Conservation (phyloP, 2,888 invertebrate species). For the Nezara viridula region DNA sequence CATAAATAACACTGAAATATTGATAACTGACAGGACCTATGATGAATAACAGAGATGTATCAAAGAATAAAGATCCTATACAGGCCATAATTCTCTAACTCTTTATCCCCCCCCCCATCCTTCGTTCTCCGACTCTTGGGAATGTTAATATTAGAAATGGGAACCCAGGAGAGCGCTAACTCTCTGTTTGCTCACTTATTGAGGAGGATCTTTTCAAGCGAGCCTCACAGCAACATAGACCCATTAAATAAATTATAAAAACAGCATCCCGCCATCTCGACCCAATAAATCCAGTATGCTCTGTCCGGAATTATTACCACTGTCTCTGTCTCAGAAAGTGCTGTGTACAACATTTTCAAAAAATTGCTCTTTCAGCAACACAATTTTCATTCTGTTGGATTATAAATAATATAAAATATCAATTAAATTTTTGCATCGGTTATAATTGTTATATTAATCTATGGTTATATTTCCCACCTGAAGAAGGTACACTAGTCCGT, state of each 20-base stretch:
- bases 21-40: neutral
- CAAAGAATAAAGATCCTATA: neutral
- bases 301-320: neutral
- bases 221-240: neutral
- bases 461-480: too few species aligned
- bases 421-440: too few species aligned
- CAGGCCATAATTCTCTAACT: neutral
- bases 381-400: neutral
- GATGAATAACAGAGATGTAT: neutral
- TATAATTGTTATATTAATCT: too few species aligned
- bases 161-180: neutral
- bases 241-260: slow-evolving; percentile 35
- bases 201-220: neutral
- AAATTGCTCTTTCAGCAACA: too few species aligned
- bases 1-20: neutral
- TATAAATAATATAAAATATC: too few species aligned
- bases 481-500: too few species aligned
- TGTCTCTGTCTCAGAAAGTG: neutral
- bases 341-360: neutral
- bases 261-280: neutral
- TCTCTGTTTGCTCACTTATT: slow-evolving; percentile 16
- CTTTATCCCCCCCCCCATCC: too few species aligned
- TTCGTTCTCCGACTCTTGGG: neutral
- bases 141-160: slow-evolving; percentile 16
- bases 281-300: neutral